Evolutionary conservation across 2,113 vertebrate genomes (phyloP).

Genomic region (Columba livia): DNA sequence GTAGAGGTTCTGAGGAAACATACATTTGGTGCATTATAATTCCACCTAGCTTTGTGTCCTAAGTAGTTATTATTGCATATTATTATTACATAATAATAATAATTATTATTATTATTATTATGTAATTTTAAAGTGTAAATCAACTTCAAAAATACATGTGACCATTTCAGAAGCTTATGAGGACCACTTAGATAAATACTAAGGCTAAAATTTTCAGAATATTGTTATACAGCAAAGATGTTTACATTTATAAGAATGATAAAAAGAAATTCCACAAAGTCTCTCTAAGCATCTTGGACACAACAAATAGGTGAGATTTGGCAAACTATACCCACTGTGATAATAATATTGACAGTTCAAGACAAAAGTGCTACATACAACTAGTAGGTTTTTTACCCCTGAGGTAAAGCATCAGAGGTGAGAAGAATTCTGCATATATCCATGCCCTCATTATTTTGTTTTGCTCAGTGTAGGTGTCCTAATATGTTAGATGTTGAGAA

Average conservation of each 20-base stretch:
- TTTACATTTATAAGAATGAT: not conserved
- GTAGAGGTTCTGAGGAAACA: not conserved
- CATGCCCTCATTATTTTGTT: not conserved
- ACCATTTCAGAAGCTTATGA: not conserved
- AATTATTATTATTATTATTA: too few species aligned
- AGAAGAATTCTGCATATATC: not conserved
- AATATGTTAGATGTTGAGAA: not conserved
- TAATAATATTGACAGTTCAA: not conserved
- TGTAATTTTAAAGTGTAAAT: not conserved
- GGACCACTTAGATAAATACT: not conserved
- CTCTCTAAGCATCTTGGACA: not conserved
- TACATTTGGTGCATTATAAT: not conserved
- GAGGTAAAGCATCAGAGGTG: accelerated
- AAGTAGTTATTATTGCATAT: not conserved
- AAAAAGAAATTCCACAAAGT: not conserved
- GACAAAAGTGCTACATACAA: too few species aligned
- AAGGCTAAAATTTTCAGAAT: not conserved
- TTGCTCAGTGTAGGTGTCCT: not conserved
- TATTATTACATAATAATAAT: too few species aligned
- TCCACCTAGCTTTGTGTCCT: not conserved
- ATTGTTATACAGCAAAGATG: not conserved
- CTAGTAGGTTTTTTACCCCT: too few species aligned
- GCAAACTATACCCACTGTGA: not conserved
- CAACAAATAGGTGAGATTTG: not conserved
- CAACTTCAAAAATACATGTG: not conserved